These are phyloP conservation scores for Dicrurus megarhynchus DNA, from an alignment of 2,113 vertebrate species.

Conservation along the genomic window DNA sequence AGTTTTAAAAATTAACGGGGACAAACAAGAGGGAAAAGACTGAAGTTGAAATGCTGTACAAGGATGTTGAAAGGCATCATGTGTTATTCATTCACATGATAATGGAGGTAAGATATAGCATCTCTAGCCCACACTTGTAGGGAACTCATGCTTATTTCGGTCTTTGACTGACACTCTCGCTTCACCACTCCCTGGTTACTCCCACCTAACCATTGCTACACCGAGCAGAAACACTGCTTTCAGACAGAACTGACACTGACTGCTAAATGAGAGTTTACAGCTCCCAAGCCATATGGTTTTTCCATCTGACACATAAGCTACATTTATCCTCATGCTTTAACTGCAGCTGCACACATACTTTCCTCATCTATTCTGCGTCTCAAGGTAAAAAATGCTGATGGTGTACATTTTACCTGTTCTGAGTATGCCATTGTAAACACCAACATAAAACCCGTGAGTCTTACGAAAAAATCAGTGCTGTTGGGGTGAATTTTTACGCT, in stretches of 20 bases:
- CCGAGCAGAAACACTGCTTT: accelerated
- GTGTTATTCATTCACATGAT: background rate
- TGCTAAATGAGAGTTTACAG: background rate
- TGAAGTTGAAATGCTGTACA: background rate
- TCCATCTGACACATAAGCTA: background rate
- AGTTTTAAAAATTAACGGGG: background rate
- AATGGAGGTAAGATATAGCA: background rate
- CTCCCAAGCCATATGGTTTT: background rate
- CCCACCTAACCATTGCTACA: background rate
- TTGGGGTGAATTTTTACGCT: background rate
- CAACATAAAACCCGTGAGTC: background rate
- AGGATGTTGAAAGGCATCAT: background rate
- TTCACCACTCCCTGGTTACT: background rate
- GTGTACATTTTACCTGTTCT: background rate
- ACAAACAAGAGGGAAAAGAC: background rate
- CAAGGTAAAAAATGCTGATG: background rate
- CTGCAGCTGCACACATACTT: background rate
- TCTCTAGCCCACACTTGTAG: background rate
- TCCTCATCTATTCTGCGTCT: background rate
- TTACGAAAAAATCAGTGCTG: background rate
- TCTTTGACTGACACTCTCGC: background rate
- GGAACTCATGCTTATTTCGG: background rate
- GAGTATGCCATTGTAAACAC: background rate
- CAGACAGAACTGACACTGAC: background rate
- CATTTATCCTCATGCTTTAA: background rate